phyloP scores from a whole-genome alignment of 2,113 vertebrate genomes.

The Cisticola juncidis region DNA sequence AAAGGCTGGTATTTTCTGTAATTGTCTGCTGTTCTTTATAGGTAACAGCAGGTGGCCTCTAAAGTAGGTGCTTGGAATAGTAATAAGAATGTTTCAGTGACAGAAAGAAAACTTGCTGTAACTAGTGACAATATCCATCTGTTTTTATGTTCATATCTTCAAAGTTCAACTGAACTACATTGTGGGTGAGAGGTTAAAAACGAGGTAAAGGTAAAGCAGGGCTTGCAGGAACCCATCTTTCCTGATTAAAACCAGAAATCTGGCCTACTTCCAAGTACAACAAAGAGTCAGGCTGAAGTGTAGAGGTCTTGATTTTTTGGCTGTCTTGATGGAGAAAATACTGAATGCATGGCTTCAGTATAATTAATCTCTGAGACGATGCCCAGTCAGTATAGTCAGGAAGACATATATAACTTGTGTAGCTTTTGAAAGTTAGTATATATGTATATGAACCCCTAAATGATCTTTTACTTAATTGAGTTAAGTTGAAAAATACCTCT shows the following conservation, averaged over 20 bases:
- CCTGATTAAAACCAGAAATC: neutral
- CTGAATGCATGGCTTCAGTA: neutral
- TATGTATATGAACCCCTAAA: neutral
- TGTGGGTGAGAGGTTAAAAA: neutral
- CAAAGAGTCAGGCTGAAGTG: neutral
- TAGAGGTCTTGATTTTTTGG: neutral
- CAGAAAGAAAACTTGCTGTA: neutral
- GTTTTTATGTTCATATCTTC: neutral
- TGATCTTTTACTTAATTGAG: neutral
- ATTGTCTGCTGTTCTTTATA: neutral
- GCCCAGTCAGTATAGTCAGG: neutral
- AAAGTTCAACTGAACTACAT: neutral
- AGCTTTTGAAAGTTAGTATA: neutral
- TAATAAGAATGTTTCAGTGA: neutral
- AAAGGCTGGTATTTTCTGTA: neutral
- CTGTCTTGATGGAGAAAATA: neutral
- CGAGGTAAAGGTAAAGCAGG: neutral
- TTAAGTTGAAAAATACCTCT: neutral
- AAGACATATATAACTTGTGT: neutral
- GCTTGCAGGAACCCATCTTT: neutral
- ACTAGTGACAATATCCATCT: neutral
- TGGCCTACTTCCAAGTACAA: neutral
- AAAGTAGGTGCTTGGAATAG: neutral
- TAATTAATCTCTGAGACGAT: neutral
- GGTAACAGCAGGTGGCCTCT: neutral